Evolutionary conservation across 2,113 vertebrate genomes (phyloP), one percentile per base, ranked within the genome.

Genomic region (Struthidea cinerea): DNA sequence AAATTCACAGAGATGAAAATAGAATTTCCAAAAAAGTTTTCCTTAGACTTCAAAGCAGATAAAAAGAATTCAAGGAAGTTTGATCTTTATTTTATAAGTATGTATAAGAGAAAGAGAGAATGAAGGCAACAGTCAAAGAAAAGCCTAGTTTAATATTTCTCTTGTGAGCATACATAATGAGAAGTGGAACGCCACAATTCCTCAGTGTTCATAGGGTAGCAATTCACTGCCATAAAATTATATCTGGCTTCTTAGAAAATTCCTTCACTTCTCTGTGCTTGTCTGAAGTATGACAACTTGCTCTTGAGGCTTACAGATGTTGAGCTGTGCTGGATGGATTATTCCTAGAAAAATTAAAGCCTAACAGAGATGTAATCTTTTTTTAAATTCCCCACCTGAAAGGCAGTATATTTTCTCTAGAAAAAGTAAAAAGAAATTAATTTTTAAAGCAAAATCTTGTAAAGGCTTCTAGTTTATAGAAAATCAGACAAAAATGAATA

Each of bases 41-140:
- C 70, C 79, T 90, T 89, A 84, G 88, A 93, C 96, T 93, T 97
- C 95, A 97, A 96, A 96, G 94, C 37, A 94, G 92, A 97, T 95
- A 89, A 96, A 96, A 96, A 96, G 84, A 55, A 92, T 92, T 87
- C 79, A 64, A 53, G 73, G 65, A 96, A 96, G 86, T 92, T 96
- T 97, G 96, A 96, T 96, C 92, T 96, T 97, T 97, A 97, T 97
- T 97, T 96, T 91, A 96, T 96, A 95, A 96, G 90, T 92, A 88
- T 86, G 85, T 96, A 87, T 85, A 94, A 93, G 90, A 76, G 56
- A 93, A 94, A 82, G 53, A 81, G 83, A 78, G 68, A 95, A 96
- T 0, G 88, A 90, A 93, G 73, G 94, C 92, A 94, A 79, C 80
- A 90, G 88, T 96, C 94, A 96, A 96, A 97, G 95, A 90, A 71